Conservation (phyloP, 2,888 invertebrate species). For the Chirona hameri region DNA sequence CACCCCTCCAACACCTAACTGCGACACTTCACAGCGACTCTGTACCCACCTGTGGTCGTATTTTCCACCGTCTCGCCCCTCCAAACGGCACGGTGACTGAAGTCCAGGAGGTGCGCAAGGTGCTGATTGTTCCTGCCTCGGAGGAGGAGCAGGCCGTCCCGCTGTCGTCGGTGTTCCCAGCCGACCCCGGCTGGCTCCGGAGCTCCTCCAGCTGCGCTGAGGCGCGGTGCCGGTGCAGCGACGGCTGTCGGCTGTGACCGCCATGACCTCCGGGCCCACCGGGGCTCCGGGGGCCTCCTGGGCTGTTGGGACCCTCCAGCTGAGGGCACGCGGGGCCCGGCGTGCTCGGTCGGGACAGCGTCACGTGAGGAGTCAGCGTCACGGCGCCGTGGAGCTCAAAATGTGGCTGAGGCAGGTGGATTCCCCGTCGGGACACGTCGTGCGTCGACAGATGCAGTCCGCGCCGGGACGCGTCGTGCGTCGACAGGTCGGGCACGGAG, state of each 20-base stretch:
- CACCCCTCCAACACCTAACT: too few species aligned
- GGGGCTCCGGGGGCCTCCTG: too few species aligned
- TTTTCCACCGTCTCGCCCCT: background rate
- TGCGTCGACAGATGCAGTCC: constrained; percentile 5
- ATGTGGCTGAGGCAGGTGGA: constrained; percentile 13
- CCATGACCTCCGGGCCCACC: background rate
- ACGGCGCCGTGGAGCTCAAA: background rate
- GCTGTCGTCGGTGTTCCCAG: background rate
- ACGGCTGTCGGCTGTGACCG: constrained; percentile 4
- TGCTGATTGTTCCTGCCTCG: background rate
- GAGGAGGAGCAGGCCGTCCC: background rate
- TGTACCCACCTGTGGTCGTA: constrained; percentile 9
- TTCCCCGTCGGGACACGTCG: background rate
- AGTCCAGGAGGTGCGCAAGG: background rate
- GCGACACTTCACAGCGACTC: too few species aligned
- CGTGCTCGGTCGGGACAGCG: constrained; percentile 12
- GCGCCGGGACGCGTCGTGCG: background rate
- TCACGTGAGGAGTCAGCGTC: constrained; percentile 27
- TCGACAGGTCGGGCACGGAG: background rate
- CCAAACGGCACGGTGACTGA: background rate
- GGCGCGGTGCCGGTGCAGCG: constrained; percentile 27
- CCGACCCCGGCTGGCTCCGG: background rate
- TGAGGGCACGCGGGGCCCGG: background rate
- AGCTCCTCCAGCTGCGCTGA: constrained; percentile 27
- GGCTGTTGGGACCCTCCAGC: background rate